Conservation (phyloP, 2,113 vertebrate species). For the Lagopus leucura region DNA sequence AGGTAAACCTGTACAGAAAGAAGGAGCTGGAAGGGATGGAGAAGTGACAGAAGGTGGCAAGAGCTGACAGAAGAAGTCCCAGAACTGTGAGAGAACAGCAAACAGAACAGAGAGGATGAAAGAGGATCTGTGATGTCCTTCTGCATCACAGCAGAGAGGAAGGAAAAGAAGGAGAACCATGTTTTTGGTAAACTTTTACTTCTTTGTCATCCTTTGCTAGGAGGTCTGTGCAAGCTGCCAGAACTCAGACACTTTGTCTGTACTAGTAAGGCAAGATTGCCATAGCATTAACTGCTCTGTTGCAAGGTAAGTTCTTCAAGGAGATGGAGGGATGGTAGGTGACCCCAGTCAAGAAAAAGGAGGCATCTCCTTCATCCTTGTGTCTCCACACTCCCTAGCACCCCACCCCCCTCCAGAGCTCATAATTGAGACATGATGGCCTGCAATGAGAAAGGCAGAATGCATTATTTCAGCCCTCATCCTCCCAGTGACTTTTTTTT, state of each 20-base stretch:
- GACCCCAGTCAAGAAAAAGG: background rate
- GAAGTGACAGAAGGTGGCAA: background rate
- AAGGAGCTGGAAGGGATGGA: background rate
- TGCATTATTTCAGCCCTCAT: background rate
- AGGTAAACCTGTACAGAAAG: background rate
- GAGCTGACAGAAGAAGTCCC: background rate
- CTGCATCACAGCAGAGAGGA: background rate
- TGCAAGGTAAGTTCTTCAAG: background rate
- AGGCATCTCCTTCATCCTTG: accelerated
- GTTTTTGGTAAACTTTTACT: background rate
- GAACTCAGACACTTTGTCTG: background rate
- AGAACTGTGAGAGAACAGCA: background rate
- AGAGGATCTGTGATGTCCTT: background rate
- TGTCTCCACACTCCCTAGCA: background rate
- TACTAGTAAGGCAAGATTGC: background rate
- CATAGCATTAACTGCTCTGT: background rate
- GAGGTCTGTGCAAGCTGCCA: background rate
- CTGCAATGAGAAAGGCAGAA: background rate
- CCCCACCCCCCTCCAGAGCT: background rate
- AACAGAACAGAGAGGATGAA: background rate
- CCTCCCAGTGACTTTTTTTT: background rate
- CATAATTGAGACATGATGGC: background rate
- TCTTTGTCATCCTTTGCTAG: background rate
- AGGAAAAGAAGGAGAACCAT: background rate
- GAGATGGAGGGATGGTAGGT: background rate